phyloP scores from a whole-genome alignment of 2,888 invertebrate species.

The Beris morrisii region DNA sequence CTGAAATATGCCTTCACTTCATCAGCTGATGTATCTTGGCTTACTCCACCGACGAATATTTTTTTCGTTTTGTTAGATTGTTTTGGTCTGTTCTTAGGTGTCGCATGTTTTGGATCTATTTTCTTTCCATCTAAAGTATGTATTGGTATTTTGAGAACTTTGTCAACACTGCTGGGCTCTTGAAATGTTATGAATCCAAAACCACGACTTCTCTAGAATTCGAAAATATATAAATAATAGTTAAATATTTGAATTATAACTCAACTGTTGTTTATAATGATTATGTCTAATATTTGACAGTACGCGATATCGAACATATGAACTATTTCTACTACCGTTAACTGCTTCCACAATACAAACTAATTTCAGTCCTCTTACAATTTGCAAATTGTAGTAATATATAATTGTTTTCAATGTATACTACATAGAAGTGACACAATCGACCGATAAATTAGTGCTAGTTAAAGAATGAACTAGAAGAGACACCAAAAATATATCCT shows the following conservation, averaged over 20 bases:
- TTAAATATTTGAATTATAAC: conserved; percentile 35
- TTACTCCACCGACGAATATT: conserved; percentile 90
- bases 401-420: no score
- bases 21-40: conserved; percentile 88
- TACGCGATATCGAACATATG: no score
- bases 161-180: conserved; percentile 87
- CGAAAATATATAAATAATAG: no score
- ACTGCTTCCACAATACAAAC: no score
- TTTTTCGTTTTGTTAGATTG: conserved; percentile 87
- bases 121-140: conserved; percentile 92
- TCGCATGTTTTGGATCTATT: conserved; percentile 92
- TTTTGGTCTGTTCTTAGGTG: conserved; percentile 85
- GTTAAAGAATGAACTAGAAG: no score
- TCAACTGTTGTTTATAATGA: conserved; percentile 64
- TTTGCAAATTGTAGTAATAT: no score
- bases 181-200: conserved; percentile 92
- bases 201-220: conserved; percentile 84
- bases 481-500: no score
- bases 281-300: no score
- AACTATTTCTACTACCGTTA: no score
- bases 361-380: no score
- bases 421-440: no score
- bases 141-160: conserved; percentile 86
- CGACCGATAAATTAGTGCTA: no score
- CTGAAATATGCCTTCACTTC: conserved; percentile 89